Evolutionary conservation across 2,797 vertebrate species (phyloP).

Genomic region (Lepidocolaptes lacrymiger): DNA sequence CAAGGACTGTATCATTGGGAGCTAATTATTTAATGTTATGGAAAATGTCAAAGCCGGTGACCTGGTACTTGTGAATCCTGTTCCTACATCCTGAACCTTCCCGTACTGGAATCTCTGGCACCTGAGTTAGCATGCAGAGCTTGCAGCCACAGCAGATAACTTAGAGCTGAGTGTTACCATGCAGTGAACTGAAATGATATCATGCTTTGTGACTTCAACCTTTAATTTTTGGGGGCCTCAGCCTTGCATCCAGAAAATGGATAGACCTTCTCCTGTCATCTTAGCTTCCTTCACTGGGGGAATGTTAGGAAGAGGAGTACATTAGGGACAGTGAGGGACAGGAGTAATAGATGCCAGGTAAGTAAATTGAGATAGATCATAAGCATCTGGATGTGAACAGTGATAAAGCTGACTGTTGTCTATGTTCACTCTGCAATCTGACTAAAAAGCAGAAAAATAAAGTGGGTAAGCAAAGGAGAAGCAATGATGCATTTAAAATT

Average conservation of each 20-base stretch:
- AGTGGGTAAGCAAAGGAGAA: constrained; percentile 50
- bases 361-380: constrained; percentile 33
- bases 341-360: not conserved
- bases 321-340: not conserved
- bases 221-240: not conserved
- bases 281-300: not conserved
- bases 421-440: constrained; percentile 11
- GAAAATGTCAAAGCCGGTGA: not conserved
- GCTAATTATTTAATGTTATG: not conserved
- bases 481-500: constrained; percentile 60
- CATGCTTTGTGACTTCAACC: not conserved
- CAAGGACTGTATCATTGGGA: not conserved
- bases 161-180: not conserved
- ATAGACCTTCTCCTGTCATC: not conserved
- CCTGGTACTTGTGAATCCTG: not conserved
- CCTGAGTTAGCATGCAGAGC: not conserved
- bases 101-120: not conserved
- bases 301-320: not conserved
- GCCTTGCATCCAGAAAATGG: not conserved
- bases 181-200: not conserved
- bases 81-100: not conserved
- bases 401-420: constrained; percentile 36
- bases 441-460: constrained; percentile 61
- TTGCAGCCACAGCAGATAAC: not conserved
- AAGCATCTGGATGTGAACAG: not conserved